phyloP scores from a whole-genome alignment of 2,888 invertebrate species.

The Trissoscelio sp. region DNA sequence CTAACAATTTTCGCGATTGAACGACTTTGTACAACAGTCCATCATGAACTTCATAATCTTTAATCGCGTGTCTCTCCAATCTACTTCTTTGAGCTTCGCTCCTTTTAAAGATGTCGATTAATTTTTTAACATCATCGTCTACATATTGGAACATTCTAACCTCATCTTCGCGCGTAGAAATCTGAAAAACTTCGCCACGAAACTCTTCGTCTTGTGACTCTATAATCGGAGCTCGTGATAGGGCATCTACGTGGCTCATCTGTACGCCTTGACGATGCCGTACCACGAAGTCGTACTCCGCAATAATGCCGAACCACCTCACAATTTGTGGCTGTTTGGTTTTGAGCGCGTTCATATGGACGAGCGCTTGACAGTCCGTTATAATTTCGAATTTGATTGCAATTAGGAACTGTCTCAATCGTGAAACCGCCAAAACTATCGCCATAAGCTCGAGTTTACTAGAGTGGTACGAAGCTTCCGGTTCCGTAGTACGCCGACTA shows the following conservation, averaged over 20 bases:
- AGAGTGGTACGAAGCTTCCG: background rate
- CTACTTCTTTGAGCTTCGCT: constrained; percentile 1
- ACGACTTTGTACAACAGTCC: constrained; percentile 4
- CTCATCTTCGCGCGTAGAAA: constrained; percentile 17
- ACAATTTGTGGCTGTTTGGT: constrained; percentile 30
- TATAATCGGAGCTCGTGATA: background rate
- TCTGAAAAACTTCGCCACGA: background rate
- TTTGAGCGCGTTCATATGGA: constrained; percentile 21
- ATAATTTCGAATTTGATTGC: background rate
- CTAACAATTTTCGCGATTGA: background rate
- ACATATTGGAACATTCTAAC: constrained; percentile 19
- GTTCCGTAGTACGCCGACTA: background rate
- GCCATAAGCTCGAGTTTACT: constrained; percentile 14
- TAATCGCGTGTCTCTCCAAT: constrained; percentile 1
- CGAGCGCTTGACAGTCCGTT: constrained; percentile 13
- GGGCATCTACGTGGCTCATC: constrained; percentile 22
- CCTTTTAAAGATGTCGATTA: constrained; percentile 14
- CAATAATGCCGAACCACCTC: constrained; percentile 15
- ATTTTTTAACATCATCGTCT: constrained; percentile 1
- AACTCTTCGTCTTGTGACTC: background rate
- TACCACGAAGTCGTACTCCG: constrained; percentile 9
- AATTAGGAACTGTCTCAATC: background rate
- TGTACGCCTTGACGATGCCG: constrained; percentile 15
- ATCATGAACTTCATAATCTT: background rate
- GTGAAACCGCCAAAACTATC: background rate